Conservation (phyloP, 2,113 vertebrate species). For the Chionodraco myersi region DNA sequence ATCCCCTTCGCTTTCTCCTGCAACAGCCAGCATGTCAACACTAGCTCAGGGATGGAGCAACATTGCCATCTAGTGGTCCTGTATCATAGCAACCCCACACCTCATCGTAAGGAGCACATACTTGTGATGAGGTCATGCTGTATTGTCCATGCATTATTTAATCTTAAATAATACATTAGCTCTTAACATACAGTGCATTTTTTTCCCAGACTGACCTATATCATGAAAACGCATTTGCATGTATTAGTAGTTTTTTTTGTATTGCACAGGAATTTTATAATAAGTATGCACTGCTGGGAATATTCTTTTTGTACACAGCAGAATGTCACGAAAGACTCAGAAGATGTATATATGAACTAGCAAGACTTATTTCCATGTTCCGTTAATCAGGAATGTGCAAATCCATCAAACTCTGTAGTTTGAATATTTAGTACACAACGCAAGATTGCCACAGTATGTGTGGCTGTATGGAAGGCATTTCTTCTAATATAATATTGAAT, state of each 20-base stretch:
- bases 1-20: slow-evolving; percentile 49
- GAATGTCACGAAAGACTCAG: slow-evolving; percentile 16
- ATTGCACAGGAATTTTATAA: slow-evolving; percentile 14
- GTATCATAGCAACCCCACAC: slow-evolving; percentile 4
- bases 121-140: slow-evolving; percentile 50
- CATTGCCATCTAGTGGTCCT: slow-evolving; percentile 78
- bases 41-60: slow-evolving; percentile 64
- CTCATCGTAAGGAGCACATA: neutral
- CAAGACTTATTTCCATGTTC: neutral
- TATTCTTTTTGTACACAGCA: slow-evolving; percentile 16
- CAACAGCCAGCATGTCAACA: slow-evolving; percentile 29
- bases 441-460: neutral
- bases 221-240: slow-evolving; percentile 51
- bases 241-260: slow-evolving; percentile 42
- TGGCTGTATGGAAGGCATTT: slow-evolving; percentile 1
- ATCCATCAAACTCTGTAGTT: slow-evolving; percentile 7
- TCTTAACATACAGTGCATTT: slow-evolving; percentile 55
- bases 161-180: slow-evolving; percentile 70
- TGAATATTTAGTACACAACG: slow-evolving; percentile 2
- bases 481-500: slow-evolving; percentile 10
- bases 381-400: neutral
- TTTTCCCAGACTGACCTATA: slow-evolving; percentile 63
- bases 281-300: slow-evolving; percentile 16
- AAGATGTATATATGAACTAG: slow-evolving; percentile 16
- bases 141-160: slow-evolving; percentile 72